Conservation (phyloP, 2,113 vertebrate species). For the Oostethus manadensis region DNA sequence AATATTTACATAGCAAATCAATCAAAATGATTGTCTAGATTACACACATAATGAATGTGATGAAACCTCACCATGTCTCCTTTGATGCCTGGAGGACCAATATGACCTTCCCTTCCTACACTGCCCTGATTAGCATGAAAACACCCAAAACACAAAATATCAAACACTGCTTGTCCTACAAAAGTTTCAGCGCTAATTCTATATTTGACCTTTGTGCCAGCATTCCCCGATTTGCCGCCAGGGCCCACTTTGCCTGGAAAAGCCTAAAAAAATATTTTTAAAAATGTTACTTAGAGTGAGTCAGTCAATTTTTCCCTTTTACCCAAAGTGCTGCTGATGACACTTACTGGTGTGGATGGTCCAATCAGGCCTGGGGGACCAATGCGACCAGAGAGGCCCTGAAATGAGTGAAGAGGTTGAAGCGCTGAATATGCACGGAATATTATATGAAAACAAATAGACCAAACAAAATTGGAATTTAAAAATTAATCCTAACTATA, state of each 20-base stretch:
- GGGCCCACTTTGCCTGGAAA: slow-evolving; percentile 55
- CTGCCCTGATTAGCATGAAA: slow-evolving; percentile 53
- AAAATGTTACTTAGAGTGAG: background rate
- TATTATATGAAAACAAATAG: too few species aligned
- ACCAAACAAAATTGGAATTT: too few species aligned
- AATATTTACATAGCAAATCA: background rate
- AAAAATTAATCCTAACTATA: slow-evolving; percentile 40
- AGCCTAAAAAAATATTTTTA: slow-evolving; percentile 46
- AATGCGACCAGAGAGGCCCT: slow-evolving; percentile 60
- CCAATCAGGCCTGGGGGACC: slow-evolving; percentile 58
- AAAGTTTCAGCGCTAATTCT: background rate
- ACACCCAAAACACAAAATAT: slow-evolving; percentile 12
- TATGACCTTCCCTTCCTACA: slow-evolving; percentile 46
- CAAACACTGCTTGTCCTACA: background rate
- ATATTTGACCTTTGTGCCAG: slow-evolving; percentile 63
- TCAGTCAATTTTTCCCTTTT: too few species aligned
- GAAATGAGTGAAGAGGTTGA: slow-evolving; percentile 3
- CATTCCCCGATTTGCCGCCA: slow-evolving; percentile 51
- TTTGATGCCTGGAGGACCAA: slow-evolving; percentile 47
- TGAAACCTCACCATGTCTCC: slow-evolving; percentile 46
- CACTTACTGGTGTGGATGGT: slow-evolving; percentile 50
- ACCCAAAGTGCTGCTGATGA: background rate
- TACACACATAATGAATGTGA: slow-evolving; percentile 6
- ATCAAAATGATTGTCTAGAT: background rate
- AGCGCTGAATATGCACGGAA: background rate